Evolutionary conservation across 2,113 vertebrate genomes (phyloP).

Genomic region (Mellivora capensis): DNA sequence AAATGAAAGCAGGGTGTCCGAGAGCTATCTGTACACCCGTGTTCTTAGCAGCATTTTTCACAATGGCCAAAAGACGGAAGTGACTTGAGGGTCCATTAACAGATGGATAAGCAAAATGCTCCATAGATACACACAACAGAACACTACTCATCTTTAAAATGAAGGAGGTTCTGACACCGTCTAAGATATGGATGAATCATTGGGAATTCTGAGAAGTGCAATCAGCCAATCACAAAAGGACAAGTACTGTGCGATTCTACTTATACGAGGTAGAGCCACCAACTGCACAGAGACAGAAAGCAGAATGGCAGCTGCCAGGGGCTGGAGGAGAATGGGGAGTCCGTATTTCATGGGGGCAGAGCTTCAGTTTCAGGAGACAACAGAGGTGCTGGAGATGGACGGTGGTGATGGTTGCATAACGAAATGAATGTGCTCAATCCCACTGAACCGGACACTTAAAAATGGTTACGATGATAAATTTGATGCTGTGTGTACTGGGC

Average conservation of each 20-base stretch:
- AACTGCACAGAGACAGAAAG: not conserved
- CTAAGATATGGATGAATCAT: not conserved
- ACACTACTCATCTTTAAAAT: not conserved
- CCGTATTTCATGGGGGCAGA: fast-evolving
- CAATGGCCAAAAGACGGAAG: not conserved
- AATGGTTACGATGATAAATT: not conserved
- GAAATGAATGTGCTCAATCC: not conserved
- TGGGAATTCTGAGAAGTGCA: not conserved
- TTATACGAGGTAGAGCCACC: not conserved
- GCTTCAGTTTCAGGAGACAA: not conserved
- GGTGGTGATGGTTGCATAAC: not conserved
- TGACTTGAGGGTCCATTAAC: not conserved
- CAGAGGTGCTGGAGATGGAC: not conserved
- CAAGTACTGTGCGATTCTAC: too few species aligned
- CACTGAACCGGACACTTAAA: not conserved
- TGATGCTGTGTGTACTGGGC: not conserved
- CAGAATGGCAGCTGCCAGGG: fast-evolving
- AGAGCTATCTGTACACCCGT: not conserved
- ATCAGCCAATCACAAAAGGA: not conserved
- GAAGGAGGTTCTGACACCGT: not conserved
- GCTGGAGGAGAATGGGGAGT: fast-evolving
- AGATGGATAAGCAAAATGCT: not conserved
- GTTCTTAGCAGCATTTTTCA: not conserved
- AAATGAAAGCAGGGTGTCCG: not conserved
- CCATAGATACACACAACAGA: fast-evolving